Percentiles rank a stretch among this genome's conserved stretches.
These are phyloP conservation scores for Scotopteryx bipunctaria DNA, from an alignment of 2,888 invertebrate genomes.

Conservation along the genomic window DNA sequence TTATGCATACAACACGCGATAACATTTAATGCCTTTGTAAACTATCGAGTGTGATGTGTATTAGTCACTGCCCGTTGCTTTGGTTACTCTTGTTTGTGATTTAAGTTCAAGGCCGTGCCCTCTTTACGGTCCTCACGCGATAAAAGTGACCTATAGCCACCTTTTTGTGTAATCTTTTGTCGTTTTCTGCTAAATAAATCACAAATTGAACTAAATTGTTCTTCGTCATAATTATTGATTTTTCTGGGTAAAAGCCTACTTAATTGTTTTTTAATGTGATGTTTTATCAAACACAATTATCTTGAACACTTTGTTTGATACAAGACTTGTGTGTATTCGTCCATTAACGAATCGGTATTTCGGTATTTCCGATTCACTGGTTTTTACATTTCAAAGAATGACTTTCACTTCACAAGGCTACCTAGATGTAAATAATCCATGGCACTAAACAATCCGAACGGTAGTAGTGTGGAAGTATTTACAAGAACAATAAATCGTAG, in stretches of 20 bases:
- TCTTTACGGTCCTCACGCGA: conserved; percentile 16
- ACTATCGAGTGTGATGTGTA: conserved; percentile 2
- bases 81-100: conserved; percentile 21
- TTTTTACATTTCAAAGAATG: conserved; percentile 17
- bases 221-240: neutral
- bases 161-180: conserved; percentile 1
- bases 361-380: conserved; percentile 19
- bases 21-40: conserved; percentile 1
- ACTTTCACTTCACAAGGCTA: conserved; percentile 31
- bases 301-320: neutral
- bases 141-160: neutral
- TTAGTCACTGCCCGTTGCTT: conserved; percentile 22
- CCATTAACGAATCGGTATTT: conserved; percentile 4
- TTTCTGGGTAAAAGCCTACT: neutral
- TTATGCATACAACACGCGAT: neutral
- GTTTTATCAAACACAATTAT: neutral
- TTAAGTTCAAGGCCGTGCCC: conserved; percentile 31
- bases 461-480: conserved; percentile 34
- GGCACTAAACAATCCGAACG: conserved; percentile 11
- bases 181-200: neutral
- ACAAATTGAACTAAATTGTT: neutral
- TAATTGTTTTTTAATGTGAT: neutral
- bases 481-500: conserved; percentile 44
- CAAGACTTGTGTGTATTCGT: neutral
- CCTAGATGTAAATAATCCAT: conserved; percentile 16